Percentiles rank a stretch among this genome's conserved stretches.
Evolutionary conservation across 2,113 vertebrate genomes (phyloP).

Genomic region (Gnathonemus longibarbis): DNA sequence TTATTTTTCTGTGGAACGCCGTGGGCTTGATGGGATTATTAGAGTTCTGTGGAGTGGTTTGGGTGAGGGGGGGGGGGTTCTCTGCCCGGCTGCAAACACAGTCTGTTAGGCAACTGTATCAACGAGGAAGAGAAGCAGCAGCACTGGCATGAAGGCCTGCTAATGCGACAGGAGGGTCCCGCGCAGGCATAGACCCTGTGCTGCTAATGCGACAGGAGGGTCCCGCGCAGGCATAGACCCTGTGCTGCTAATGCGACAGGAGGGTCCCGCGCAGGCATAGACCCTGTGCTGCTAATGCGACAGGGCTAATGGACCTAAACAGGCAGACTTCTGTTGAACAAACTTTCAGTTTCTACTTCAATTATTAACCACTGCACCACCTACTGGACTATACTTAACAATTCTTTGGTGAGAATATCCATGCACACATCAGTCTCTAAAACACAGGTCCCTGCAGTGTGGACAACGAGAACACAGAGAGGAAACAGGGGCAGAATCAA

Average conservation of each 20-base stretch:
- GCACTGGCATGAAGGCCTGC: too few relatives aligned
- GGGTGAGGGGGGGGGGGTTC: not conserved
- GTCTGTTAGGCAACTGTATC: not conserved
- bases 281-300: not conserved
- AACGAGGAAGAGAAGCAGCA: not conserved
- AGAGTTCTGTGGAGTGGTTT: not conserved
- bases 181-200: too few relatives aligned
- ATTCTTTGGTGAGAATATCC: not conserved
- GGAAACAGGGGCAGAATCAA: not conserved
- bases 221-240: not conserved
- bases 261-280: not conserved
- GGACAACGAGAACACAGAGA: not conserved
- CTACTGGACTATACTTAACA: not conserved
- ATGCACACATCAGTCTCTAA: not conserved
- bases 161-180: too few relatives aligned
- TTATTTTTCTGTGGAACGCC: constrained; percentile 5
- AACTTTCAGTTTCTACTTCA: not conserved
- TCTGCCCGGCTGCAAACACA: constrained; percentile 14
- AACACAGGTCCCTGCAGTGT: not conserved
- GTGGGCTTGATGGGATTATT: constrained; percentile 25
- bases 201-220: not conserved
- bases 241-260: not conserved
- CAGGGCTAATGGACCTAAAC: not conserved
- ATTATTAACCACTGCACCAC: not conserved
- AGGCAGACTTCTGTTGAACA: not conserved